Evolutionary conservation across 2,888 invertebrate species (phyloP).

Genomic region (Scrobipalpa costella): DNA sequence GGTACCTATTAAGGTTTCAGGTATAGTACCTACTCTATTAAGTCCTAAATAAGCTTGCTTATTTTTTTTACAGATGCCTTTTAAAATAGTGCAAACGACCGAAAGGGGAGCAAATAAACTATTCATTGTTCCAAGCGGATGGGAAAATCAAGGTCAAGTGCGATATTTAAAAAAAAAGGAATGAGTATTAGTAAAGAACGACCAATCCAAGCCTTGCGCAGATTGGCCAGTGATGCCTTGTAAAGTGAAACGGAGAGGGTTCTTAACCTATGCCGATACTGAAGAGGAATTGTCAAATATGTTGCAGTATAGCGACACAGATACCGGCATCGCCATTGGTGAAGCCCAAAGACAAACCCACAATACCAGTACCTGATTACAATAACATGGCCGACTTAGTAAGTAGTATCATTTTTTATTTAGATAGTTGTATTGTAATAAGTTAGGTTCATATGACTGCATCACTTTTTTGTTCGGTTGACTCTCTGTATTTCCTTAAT

Average conservation of each 20-base stretch:
- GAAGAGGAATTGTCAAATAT: slow-evolving; percentile 20
- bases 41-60: background rate
- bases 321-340: slow-evolving; percentile 13
- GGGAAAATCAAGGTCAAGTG: slow-evolving; percentile 18
- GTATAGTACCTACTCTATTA: slow-evolving; percentile 3
- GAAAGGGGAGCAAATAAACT: slow-evolving; percentile 11
- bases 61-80: slow-evolving; percentile 22
- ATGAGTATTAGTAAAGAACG: slow-evolving; percentile 19
- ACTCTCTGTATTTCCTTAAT: background rate
- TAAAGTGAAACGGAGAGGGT: slow-evolving; percentile 24
- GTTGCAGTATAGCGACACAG: slow-evolving; percentile 24
- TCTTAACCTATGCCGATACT: slow-evolving; percentile 25
- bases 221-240: slow-evolving; percentile 25
- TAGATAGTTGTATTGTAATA: slow-evolving; percentile 1
- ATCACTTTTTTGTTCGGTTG: background rate
- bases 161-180: slow-evolving; percentile 22
- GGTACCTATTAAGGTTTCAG: background rate
- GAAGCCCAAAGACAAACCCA: slow-evolving; percentile 21
- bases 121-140: slow-evolving; percentile 20
- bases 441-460: background rate
- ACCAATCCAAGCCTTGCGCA: slow-evolving; percentile 21
- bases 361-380: slow-evolving; percentile 15
- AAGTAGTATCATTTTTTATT: slow-evolving; percentile 6
- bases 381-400: slow-evolving; percentile 19
- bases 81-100: slow-evolving; percentile 22